Evolutionary conservation across 2,888 invertebrate genomes (phyloP).

Genomic region (Coremacera marginata): DNA sequence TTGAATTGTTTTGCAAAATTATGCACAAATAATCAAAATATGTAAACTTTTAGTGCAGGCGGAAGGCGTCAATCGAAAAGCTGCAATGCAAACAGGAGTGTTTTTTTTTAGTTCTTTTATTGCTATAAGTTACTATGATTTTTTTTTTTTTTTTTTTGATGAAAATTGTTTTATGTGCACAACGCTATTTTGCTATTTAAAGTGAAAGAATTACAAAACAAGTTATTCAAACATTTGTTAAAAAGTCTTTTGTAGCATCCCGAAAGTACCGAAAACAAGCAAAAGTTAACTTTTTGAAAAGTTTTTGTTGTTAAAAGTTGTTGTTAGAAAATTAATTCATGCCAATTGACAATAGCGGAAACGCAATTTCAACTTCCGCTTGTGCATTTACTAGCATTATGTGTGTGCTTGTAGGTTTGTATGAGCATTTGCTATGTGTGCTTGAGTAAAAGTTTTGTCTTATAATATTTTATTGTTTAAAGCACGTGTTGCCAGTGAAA

Average conservation of each 20-base stretch:
- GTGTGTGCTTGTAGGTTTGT: not conserved
- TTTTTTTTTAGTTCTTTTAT: too few species aligned
- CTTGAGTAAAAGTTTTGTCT: not conserved
- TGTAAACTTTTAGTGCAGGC: too few species aligned
- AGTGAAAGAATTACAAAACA: not conserved
- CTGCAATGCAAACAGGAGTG: too few species aligned
- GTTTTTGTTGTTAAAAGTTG: slow-evolving; percentile 1
- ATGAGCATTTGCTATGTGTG: not conserved
- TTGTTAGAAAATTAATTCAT: slow-evolving; percentile 27
- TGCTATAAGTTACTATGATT: too few species aligned
- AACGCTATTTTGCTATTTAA: not conserved
- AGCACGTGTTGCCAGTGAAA: not conserved
- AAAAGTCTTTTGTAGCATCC: not conserved
- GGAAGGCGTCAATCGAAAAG: too few species aligned
- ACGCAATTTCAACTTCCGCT: slow-evolving; percentile 15
- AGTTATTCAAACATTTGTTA: not conserved
- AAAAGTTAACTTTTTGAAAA: too few species aligned
- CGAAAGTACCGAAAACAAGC: too few species aligned
- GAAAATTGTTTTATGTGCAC: too few species aligned
- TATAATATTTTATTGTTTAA: too few species aligned
- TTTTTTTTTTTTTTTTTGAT: too few species aligned
- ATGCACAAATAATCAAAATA: too few species aligned
- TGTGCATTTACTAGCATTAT: not conserved
- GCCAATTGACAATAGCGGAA: slow-evolving; percentile 30
- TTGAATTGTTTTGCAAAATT: too few species aligned